Evolutionary conservation across 1,140 invertebrate species (phyloP).

Genomic region (Conus betulinus): DNA sequence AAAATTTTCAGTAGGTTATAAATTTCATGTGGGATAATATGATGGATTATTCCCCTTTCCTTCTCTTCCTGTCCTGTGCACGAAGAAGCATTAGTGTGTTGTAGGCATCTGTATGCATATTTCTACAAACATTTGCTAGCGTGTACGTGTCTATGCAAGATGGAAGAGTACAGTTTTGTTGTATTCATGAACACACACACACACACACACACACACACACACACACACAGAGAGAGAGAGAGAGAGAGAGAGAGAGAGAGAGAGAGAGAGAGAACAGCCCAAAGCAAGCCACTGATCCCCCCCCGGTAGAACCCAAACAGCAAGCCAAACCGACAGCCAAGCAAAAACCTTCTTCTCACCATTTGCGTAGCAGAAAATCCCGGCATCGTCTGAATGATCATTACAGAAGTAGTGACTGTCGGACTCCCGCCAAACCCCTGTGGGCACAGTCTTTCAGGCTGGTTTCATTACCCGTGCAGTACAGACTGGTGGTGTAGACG

Average conservation of each 20-base stretch:
- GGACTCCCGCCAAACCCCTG: conserved; percentile 47
- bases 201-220: neutral
- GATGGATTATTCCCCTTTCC: too few species aligned
- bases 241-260: conserved; percentile 2
- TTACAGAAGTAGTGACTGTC: conserved; percentile 43
- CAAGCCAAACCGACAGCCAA: neutral
- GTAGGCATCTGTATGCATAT: too few species aligned
- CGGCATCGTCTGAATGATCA: conserved; percentile 54
- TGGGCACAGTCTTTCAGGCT: conserved; percentile 59
- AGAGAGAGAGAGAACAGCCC: neutral
- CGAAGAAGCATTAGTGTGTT: too few species aligned
- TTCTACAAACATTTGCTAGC: too few species aligned
- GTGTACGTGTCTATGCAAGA: too few species aligned
- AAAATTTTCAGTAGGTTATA: too few species aligned
- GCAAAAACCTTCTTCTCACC: conserved; percentile 44
- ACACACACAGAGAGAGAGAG: neutral
- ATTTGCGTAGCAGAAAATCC: conserved; percentile 60
- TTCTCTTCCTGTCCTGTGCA: too few species aligned
- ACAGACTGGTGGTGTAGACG: conserved; percentile 54
- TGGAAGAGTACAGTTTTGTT: too few species aligned
- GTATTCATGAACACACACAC: too few species aligned
- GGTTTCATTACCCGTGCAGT: conserved; percentile 58
- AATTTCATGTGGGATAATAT: too few species aligned
- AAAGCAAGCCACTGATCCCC: neutral
- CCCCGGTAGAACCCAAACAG: neutral